Evolutionary conservation across 2,888 invertebrate species (phyloP).

Genomic region (Coecobrya sp.): DNA sequence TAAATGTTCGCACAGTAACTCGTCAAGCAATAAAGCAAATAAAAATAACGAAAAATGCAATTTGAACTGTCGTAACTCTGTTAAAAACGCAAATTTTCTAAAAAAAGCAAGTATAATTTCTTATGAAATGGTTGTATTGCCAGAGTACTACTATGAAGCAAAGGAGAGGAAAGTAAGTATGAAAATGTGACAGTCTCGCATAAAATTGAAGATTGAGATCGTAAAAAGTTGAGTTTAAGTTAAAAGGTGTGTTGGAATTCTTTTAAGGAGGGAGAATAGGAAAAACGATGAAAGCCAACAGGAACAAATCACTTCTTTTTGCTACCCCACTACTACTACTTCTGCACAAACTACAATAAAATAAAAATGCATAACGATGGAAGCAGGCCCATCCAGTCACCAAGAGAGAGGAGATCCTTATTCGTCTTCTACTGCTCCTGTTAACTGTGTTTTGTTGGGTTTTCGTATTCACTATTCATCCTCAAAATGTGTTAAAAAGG

Average conservation of each 20-base stretch:
- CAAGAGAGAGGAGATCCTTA: not conserved
- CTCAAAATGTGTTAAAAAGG: constrained; percentile 37
- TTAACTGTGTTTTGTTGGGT: not conserved
- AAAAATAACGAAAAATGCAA: constrained; percentile 56
- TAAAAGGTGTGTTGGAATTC: constrained; percentile 82
- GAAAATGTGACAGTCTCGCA: constrained; percentile 61
- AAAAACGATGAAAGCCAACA: constrained; percentile 59
- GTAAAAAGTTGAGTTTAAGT: constrained; percentile 68
- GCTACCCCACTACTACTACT: not conserved
- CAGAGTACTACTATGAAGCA: not conserved
- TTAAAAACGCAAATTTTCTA: constrained; percentile 48
- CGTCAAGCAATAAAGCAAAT: constrained; percentile 60
- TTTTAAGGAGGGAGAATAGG: constrained; percentile 8
- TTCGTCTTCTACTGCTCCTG: not conserved
- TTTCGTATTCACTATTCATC: not conserved
- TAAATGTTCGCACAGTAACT: constrained; percentile 19
- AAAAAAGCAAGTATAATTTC: constrained; percentile 58
- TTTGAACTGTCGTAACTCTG: constrained; percentile 40
- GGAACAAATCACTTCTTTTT: not conserved
- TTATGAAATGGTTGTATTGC: constrained; percentile 33
- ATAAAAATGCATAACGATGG: constrained; percentile 22
- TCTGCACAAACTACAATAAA: constrained; percentile 30
- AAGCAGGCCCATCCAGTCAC: constrained; percentile 16
- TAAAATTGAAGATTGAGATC: constrained; percentile 79
- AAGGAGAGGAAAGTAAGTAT: not conserved